Conservation (phyloP, 2,797 vertebrate genomes). For the Sebastes paucispinis region DNA sequence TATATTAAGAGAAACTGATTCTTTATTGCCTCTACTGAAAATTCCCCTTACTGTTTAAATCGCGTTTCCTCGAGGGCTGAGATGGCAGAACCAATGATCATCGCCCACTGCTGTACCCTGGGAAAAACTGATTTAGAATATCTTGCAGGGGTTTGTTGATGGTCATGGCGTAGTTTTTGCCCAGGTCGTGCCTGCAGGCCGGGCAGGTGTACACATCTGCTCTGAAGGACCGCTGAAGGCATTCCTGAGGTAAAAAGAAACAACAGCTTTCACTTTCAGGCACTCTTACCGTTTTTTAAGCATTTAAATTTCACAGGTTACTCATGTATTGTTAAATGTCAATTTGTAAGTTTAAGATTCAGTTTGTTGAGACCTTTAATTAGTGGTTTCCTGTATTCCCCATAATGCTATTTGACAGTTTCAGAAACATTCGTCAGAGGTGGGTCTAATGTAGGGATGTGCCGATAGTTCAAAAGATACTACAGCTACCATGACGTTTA, state of each 20-base stretch:
- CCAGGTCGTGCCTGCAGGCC: slow-evolving; percentile 92
- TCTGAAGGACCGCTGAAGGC: slow-evolving; percentile 94
- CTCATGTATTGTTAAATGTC: not conserved
- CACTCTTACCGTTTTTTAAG: not conserved
- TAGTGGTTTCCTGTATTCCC: not conserved
- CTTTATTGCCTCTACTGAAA: slow-evolving; percentile 76
- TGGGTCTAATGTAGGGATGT: not conserved
- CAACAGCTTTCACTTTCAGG: not conserved
- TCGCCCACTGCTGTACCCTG: slow-evolving; percentile 94
- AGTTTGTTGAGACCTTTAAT: not conserved
- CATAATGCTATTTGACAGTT: not conserved
- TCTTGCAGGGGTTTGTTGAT: slow-evolving; percentile 91
- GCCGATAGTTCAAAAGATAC: not conserved
- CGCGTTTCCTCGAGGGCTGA: slow-evolving; percentile 32
- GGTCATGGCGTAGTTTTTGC: slow-evolving; percentile 87
- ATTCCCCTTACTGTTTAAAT: slow-evolving; percentile 75
- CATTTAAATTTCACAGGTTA: not conserved
- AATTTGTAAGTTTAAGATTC: not conserved
- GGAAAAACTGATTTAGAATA: slow-evolving; percentile 93
- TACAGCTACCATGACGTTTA: not conserved
- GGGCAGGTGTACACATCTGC: slow-evolving; percentile 96
- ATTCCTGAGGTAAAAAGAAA: slow-evolving; percentile 82
- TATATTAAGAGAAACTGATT: slow-evolving; percentile 83
- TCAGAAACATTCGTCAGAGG: not conserved
- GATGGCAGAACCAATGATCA: slow-evolving; percentile 78